Base-by-base conservation (phyloP, 2,797 vertebrate genomes). In the Erithacus rubecula region DNA sequence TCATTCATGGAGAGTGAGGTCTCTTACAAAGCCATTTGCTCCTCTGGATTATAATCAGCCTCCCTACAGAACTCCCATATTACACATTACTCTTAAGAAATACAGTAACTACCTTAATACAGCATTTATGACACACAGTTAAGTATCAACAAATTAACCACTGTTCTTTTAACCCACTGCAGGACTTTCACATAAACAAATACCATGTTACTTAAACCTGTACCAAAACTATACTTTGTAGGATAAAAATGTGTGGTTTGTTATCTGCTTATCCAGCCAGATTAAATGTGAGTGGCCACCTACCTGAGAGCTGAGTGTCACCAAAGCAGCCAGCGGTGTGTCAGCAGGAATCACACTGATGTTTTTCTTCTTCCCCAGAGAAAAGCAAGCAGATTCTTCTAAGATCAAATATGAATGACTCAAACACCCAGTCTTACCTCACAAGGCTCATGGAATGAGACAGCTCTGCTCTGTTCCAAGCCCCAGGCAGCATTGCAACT, bases 371-470 rank as follows among this genome's bases (percentile, higher is more conserved):
- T 69, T 82, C 85, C 85, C 63, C 63, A 27, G 63, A 56, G 37
- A 76, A 44, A 14, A 75, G 29, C 5, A 12, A 64, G 58, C 67
- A 69, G 84, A 51, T 74, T 60, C 32, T 60, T 86, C 29, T 26
- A 71, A 93, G 39, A 55, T 47, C 44, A 91, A 67, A 34, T 10
- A 44, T 0, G 6, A 71, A 37, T 22, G 43, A 85, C 70, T n/a
- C 18, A 70, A 46, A 78, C 43, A 5, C 6, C 5, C 27, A 41
- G 36, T 5, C 30, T 43, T 4, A 29, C 1, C 41, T 55, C 60
- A 22, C 21, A 9, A 10, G 15, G 36, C 10, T 44, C 29, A 5
- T 0, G 5, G 29, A 7, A 58, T 4, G 62, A 70, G 51, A 60
- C 44, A 70, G 49, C 41, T 9, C 60, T 58, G 52, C 53, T 67